Percentiles rank a stretch among this genome's conserved stretches.
Conservation (phyloP, 2,888 invertebrate genomes). For the Andrena haemorrhoa region DNA sequence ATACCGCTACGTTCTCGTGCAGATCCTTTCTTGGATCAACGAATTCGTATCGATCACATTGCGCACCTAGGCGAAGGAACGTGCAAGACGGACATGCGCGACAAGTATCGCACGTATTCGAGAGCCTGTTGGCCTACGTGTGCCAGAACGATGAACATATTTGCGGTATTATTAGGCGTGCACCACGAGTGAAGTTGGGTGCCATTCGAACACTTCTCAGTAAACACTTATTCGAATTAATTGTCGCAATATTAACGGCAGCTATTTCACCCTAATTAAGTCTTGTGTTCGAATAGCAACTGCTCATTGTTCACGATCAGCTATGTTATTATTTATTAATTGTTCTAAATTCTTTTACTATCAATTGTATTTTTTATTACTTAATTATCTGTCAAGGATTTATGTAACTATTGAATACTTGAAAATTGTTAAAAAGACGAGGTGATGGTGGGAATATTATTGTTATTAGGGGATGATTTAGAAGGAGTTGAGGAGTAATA, state of each 20-base stretch:
- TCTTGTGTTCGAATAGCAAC: not conserved
- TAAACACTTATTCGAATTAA: not conserved
- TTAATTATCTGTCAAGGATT: not conserved
- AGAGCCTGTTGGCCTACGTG: slow-evolving; percentile 38
- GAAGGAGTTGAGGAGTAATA: not conserved
- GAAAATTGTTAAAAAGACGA: not conserved
- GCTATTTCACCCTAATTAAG: no score
- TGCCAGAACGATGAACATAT: slow-evolving; percentile 59
- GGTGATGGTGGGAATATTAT: not conserved
- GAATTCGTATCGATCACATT: slow-evolving; percentile 72
- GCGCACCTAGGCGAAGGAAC: slow-evolving; percentile 69
- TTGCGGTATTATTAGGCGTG: slow-evolving; percentile 69
- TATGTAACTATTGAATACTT: not conserved
- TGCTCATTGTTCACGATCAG: not conserved
- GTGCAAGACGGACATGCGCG: slow-evolving; percentile 70
- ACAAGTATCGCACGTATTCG: slow-evolving; percentile 62
- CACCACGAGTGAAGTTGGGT: slow-evolving; percentile 23
- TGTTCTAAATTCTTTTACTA: not conserved
- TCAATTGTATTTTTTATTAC: not conserved
- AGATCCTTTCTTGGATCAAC: slow-evolving; percentile 69
- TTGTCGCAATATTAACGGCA: not conserved
- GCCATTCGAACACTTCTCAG: not conserved
- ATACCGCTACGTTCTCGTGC: slow-evolving; percentile 36
- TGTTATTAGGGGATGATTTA: not conserved
- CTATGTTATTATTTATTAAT: not conserved